Evolutionary conservation across 1,140 invertebrate species (phyloP).

Genomic region (Nephotettix cincticeps): DNA sequence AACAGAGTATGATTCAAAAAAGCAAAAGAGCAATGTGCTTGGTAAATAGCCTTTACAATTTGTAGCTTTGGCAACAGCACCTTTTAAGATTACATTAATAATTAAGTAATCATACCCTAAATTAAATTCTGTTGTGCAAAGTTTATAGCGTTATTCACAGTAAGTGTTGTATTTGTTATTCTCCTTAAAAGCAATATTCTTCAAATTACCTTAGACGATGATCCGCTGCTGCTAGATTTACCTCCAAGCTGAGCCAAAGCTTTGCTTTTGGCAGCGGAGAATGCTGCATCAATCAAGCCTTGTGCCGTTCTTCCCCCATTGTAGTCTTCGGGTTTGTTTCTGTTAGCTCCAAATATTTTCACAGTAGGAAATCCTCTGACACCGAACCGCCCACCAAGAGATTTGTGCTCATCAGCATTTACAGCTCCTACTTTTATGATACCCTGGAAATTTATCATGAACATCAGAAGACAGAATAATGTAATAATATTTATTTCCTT

Average conservation of each 20-base stretch:
- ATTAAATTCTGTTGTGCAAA: too few species aligned
- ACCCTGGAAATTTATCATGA: constrained; percentile 59
- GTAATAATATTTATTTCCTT: too few species aligned
- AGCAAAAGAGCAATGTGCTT: too few species aligned
- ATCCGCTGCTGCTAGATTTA: constrained; percentile 38
- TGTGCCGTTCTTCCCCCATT: constrained; percentile 83
- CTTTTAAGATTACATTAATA: too few species aligned
- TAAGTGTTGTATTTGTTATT: too few species aligned
- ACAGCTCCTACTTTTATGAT: constrained; percentile 92
- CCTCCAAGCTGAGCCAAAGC: constrained; percentile 61
- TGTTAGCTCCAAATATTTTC: constrained; percentile 90
- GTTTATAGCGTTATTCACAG: too few species aligned
- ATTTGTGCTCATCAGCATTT: constrained; percentile 87
- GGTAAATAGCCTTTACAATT: too few species aligned
- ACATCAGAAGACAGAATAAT: neutral
- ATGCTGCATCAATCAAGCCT: constrained; percentile 79
- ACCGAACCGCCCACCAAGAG: constrained; percentile 75
- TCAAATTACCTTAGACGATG: constrained; percentile 30
- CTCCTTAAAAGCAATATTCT: too few species aligned
- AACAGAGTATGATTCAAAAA: too few species aligned
- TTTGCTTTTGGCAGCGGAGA: constrained; percentile 69
- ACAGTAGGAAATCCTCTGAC: constrained; percentile 95
- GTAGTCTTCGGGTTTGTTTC: constrained; percentile 85
- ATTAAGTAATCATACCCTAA: too few species aligned
- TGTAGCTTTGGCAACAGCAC: too few species aligned